These are phyloP conservation scores for Drosophila melanosoma DNA, from an alignment of 2,888 invertebrate species.

Conservation along the genomic window DNA sequence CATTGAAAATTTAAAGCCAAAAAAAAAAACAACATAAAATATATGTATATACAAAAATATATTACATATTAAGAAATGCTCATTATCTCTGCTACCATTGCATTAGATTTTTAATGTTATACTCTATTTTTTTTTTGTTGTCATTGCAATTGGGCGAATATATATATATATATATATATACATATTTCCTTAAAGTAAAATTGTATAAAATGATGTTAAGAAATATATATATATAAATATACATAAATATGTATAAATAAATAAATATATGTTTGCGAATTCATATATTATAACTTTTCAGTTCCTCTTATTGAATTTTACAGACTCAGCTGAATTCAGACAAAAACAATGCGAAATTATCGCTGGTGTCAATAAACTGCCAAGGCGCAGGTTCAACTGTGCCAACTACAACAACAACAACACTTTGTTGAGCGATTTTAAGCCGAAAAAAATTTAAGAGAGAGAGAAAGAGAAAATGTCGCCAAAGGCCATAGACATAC, in stretches of 20 bases:
- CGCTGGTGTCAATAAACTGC: conserved; percentile 72
- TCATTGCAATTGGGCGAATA: no score
- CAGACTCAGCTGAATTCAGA: conserved; percentile 10
- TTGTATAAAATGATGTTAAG: no score
- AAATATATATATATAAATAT: not conserved
- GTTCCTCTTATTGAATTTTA: not conserved
- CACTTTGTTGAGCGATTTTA: conserved; percentile 32
- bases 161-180: not conserved
- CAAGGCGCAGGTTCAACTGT: conserved; percentile 41
- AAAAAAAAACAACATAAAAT: not conserved
- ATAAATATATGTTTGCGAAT: not conserved
- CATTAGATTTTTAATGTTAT: not conserved
- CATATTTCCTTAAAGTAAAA: no score
- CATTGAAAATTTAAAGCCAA: not conserved
- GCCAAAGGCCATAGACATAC: conserved; percentile 51
- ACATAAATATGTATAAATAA: not conserved
- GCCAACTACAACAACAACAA: conserved; percentile 24
- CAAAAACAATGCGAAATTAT: conserved; percentile 50
- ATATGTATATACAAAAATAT: not conserved
- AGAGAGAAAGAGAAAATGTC: not conserved
- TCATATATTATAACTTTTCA: not conserved
- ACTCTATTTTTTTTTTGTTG: no score
- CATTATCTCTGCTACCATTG: not conserved
- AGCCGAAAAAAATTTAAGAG: not conserved
- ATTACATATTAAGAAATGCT: not conserved